Conservation (phyloP, 2,113 vertebrate genomes). For the Pelvicachromis taeniatus region DNA sequence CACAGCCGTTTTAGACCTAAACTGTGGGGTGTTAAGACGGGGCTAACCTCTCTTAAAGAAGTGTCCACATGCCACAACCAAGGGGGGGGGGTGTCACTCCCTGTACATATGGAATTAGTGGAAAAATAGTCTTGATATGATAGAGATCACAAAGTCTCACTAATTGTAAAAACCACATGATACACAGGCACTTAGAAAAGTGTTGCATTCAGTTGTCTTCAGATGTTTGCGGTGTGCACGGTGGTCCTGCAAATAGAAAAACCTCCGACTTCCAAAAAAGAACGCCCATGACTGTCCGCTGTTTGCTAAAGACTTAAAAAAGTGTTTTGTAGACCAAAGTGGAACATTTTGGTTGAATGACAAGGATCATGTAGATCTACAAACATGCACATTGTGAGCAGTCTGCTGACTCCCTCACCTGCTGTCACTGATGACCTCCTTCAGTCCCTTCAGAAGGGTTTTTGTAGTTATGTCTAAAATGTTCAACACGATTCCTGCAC, state of each 20-base stretch:
- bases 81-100: too few species aligned
- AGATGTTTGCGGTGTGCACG: background rate
- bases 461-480: constrained; percentile 77
- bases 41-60: too few species aligned
- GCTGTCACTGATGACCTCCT: constrained; percentile 80
- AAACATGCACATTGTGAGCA: accelerated
- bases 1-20: too few species aligned
- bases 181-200: too few species aligned
- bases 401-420: constrained; percentile 71
- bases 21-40: too few species aligned
- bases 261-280: background rate
- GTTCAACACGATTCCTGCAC: constrained; percentile 78
- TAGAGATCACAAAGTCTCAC: too few species aligned
- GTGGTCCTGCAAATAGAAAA: background rate
- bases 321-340: background rate
- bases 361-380: background rate
- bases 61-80: too few species aligned
- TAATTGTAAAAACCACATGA: too few species aligned
- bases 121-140: too few species aligned
- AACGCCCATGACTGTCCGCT: background rate
- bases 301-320: accelerated
- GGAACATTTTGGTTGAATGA: accelerated
- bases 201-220: too few species aligned
- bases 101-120: too few species aligned
- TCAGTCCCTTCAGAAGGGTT: constrained; percentile 75